Evolutionary conservation across 1,140 invertebrate species (phyloP), one percentile per base, ranked within the genome.

Genomic region (Dryas iulia): DNA sequence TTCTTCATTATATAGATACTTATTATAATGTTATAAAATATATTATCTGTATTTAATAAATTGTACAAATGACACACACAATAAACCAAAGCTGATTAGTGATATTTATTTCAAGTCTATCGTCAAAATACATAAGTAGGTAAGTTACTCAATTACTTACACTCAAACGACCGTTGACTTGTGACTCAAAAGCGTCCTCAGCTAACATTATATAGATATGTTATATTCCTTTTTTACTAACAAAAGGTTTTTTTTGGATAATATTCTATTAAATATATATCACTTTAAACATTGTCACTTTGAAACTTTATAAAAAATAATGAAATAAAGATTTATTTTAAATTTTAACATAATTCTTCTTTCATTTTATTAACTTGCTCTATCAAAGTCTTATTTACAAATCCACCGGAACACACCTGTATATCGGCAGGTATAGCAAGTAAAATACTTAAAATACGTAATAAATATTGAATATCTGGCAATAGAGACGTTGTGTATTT

Each of bases 131-230:
- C 31, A 24, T 23, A 61, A 66, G 30, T 23, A 61, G 61, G 30
- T 62, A 71, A 72, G 57, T 66, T 70, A 58, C 31, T 33, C 11
- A 61, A 56, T 61, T 56, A 79, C 72, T 78, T 69, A 79, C 77
- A 63, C 59, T 67, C 35, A 79, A 69, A 25, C 72, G 74, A 12
- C 77, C 74, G 54, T 79, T 77, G 53, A 62, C 53, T 67, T 79
- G 72, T 30, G 77, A 74, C 54, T 72, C 72, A 61, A 71, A 70
- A 53, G 74, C 77, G 60, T 79, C 77, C 39, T 79, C 72, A 12
- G 77, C 74, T 23, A 74, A 66, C 74, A 74, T 76, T 56, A 26
- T 56, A 21, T 47, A 6, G 4, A 7, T 6, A 39, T n/a, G 12
- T n/a, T n/a, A 14, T 14, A 39, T 39, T 39, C n/a, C 18, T 47